Conservation (phyloP, 2,113 vertebrate species). For the Thamnaconus septentrionalis region DNA sequence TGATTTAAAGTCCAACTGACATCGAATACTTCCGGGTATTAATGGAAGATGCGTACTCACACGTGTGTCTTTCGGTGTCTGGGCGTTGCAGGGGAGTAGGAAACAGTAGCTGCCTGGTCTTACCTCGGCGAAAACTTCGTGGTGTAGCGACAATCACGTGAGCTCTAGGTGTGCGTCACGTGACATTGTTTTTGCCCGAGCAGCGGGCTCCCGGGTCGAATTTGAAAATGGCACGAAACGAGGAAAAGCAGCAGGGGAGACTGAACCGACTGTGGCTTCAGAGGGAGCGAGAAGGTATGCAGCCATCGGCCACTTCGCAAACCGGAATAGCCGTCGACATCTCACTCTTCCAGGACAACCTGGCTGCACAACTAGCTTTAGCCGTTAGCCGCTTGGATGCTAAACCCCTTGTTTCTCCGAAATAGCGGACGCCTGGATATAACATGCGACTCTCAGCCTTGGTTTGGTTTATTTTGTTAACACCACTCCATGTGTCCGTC, state of each 20-base stretch:
- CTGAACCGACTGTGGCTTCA: conserved; percentile 82
- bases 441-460: not conserved
- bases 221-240: conserved; percentile 76
- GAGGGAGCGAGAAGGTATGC: conserved; percentile 74
- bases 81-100: too few relatives aligned
- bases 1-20: too few relatives aligned
- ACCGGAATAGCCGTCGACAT: not conserved
- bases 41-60: too few relatives aligned
- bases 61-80: too few relatives aligned
- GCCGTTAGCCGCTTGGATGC: not conserved
- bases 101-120: too few relatives aligned
- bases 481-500: not conserved
- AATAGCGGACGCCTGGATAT: too few relatives aligned
- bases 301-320: accelerated
- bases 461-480: not conserved
- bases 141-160: not conserved
- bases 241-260: conserved; percentile 79
- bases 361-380: conserved; percentile 13
- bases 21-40: too few relatives aligned
- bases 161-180: conserved; percentile 1
- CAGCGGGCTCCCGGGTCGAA: accelerated
- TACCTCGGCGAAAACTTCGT: conserved; percentile 2
- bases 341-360: too few relatives aligned
- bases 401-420: not conserved
- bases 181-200: conserved; percentile 37